Evolutionary conservation across 2,113 vertebrate genomes (phyloP).

Genomic region (Pomatorhinus ruficollis): DNA sequence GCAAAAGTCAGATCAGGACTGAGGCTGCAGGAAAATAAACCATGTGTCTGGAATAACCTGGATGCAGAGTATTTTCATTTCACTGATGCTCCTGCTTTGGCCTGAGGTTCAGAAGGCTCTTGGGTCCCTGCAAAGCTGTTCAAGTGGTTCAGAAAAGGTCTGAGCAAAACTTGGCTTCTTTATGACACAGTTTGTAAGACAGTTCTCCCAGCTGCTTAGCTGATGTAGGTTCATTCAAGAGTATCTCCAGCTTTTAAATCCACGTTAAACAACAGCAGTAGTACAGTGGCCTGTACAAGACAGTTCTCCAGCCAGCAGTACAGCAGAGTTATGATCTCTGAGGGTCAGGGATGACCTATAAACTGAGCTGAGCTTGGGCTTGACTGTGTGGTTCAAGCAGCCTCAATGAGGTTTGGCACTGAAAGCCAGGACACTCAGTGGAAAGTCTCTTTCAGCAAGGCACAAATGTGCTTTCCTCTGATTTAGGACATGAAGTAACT

Average conservation of each 20-base stretch:
- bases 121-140: background rate
- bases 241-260: background rate
- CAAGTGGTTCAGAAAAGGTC: background rate
- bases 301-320: background rate
- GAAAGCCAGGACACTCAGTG: background rate
- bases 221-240: background rate
- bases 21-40: background rate
- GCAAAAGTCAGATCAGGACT: background rate
- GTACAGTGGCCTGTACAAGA: rapidly evolving
- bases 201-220: background rate
- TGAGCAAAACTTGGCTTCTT: background rate
- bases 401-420: background rate
- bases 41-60: rapidly evolving
- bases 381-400: background rate
- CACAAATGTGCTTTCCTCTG: background rate
- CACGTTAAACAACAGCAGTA: background rate
- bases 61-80: background rate
- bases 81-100: background rate
- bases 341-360: background rate
- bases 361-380: background rate
- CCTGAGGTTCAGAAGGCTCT: background rate
- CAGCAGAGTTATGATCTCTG: background rate
- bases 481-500: background rate
- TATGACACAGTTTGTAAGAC: background rate
- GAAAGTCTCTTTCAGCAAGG: background rate